phyloP scores from a whole-genome alignment of 1,140 invertebrate genomes.

The Hestina assimilis region DNA sequence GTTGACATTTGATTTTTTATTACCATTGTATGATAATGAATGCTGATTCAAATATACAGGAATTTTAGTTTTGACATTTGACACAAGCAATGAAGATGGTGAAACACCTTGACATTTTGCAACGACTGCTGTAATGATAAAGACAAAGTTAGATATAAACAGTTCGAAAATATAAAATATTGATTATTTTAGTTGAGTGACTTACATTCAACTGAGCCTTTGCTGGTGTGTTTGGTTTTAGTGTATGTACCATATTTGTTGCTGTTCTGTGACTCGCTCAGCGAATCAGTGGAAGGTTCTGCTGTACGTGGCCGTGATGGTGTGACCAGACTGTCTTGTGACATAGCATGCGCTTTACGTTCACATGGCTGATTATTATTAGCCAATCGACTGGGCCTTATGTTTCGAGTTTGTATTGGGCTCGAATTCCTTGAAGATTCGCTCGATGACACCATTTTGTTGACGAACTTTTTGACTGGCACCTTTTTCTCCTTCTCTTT shows the following conservation, averaged over 20 bases:
- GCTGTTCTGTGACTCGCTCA: slow-evolving; percentile 56
- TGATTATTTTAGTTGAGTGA: slow-evolving; percentile 15
- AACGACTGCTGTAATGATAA: slow-evolving; percentile 38
- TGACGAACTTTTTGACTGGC: slow-evolving; percentile 30
- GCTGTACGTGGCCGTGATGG: slow-evolving; percentile 57
- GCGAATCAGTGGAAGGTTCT: slow-evolving; percentile 58
- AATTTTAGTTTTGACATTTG: slow-evolving; percentile 51
- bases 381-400: slow-evolving; percentile 27
- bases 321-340: slow-evolving; percentile 58
- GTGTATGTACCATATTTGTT: slow-evolving; percentile 69
- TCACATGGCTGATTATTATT: slow-evolving; percentile 19
- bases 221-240: slow-evolving; percentile 45
- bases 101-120: slow-evolving; percentile 24
- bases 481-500: slow-evolving; percentile 34
- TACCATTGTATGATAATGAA: slow-evolving; percentile 5
- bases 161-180: not conserved
- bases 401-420: slow-evolving; percentile 40
- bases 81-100: slow-evolving; percentile 22
- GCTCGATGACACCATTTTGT: slow-evolving; percentile 53
- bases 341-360: slow-evolving; percentile 36
- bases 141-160: not conserved
- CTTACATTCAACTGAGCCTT: slow-evolving; percentile 56
- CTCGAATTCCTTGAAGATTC: slow-evolving; percentile 63
- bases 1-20: not conserved
- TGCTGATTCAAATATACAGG: slow-evolving; percentile 45